Evolutionary conservation across 2,888 invertebrate genomes (phyloP), one percentile per base, ranked within the genome.

Genomic region (Cheilosia vernalis): DNA sequence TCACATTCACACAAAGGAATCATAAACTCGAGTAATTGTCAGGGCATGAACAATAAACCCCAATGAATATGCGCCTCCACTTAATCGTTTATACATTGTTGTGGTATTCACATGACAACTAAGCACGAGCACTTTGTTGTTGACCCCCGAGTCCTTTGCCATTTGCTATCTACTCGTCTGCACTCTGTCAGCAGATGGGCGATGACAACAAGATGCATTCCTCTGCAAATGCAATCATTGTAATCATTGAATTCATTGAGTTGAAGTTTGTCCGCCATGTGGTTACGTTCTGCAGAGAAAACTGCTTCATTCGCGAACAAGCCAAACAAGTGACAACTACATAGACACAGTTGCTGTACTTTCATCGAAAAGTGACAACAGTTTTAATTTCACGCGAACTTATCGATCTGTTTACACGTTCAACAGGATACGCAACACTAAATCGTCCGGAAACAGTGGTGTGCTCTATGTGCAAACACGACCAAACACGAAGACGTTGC

Each of bases 381-480:
- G 30, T 55, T 63, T 76, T 56, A 47, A 55, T 74, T 74, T 64
- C 24, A 56, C n/a, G 17, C 60, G 19, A 49, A 40, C 42, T 55
- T 69, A 21, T n/a, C 53, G 73, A 70, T 47, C 30, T 77, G 58
- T 77, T 82, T 70, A 44, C 81, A 64, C 61, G 17, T 30, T 33
- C 55, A 70, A 67, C 53, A 42, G 70, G 37, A 53, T 70, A 56
- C 77, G 64, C 49, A 51, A 58, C 24, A 58, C 63, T 15, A 53
- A 64, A 70, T 66, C 66, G 33, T 72, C 82, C 82, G 82, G 82
- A 83, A 83, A 67, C 51, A 58, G 42, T 9, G 60, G 63, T 63
- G 72, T 40, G 27, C 27, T 27, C 27, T 27, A 27, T 27, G 27
- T 1, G 63, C 49, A 21, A 21, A 21, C 49, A 19, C 9, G 24